Percentiles rank a stretch among this genome's conserved stretches.
Evolutionary conservation across 2,888 invertebrate genomes (phyloP).

Genomic region (Andrena fulva): DNA sequence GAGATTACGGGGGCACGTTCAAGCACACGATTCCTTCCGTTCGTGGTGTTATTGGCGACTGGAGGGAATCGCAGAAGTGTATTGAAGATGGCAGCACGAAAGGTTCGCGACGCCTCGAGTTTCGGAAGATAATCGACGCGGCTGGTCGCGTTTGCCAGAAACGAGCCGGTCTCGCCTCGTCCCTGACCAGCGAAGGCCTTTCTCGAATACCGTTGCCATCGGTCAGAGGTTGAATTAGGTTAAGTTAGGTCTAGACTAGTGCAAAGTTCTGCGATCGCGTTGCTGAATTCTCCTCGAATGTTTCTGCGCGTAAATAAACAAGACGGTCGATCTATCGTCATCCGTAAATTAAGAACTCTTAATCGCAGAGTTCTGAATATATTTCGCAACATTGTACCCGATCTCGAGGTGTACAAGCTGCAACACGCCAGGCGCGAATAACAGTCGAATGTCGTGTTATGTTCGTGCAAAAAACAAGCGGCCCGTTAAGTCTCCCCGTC

Average conservation of each 20-base stretch:
- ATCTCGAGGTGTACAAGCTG: no score
- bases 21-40: not conserved
- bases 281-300: not conserved
- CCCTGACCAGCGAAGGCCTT: conserved; percentile 57
- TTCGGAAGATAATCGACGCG: conserved; percentile 31
- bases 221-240: conserved; percentile 59
- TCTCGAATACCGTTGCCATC: conserved; percentile 44
- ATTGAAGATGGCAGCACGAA: not conserved
- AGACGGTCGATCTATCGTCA: not conserved
- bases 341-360: not conserved
- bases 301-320: not conserved
- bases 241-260: conserved; percentile 43
- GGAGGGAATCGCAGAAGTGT: not conserved
- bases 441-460: not conserved
- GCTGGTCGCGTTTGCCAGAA: conserved; percentile 42
- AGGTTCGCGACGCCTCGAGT: not conserved
- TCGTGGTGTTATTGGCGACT: not conserved
- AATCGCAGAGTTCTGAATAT: not conserved
- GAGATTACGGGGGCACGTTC: no score
- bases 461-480: not conserved
- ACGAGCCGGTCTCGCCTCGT: conserved; percentile 38
- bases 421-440: not conserved
- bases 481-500: not conserved
- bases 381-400: not conserved
- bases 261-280: conserved; percentile 39